Evolutionary conservation across 2,888 invertebrate genomes (phyloP).

Genomic region (Dicyrtoma fusca): DNA sequence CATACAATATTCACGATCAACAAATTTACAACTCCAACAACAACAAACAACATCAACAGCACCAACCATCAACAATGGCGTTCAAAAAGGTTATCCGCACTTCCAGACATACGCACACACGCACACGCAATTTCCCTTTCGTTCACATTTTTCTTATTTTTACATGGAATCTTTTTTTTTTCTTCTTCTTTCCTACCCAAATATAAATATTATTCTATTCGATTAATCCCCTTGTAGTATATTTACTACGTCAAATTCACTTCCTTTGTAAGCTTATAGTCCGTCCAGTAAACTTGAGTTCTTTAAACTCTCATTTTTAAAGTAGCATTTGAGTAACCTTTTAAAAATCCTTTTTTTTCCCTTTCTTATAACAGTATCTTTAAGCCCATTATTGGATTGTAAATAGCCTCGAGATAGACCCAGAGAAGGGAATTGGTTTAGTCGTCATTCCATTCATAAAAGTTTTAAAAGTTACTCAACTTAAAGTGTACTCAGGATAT

Average conservation of each 20-base stretch:
- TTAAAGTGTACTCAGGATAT: too few species aligned
- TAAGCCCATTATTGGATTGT: too few species aligned
- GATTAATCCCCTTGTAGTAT: conserved; percentile 17
- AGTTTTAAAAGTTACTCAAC: too few species aligned
- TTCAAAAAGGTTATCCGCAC: conserved; percentile 33
- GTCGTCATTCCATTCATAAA: too few species aligned
- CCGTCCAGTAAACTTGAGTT: background rate
- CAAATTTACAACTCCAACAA: conserved; percentile 9
- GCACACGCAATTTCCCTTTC: background rate
- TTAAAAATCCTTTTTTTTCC: too few species aligned
- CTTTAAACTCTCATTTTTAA: conserved; percentile 9
- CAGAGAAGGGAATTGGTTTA: too few species aligned
- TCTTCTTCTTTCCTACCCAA: background rate
- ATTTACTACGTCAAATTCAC: background rate
- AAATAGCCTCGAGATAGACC: too few species aligned
- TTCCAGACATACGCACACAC: background rate
- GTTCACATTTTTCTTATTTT: background rate
- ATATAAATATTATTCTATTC: background rate
- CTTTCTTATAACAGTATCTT: too few species aligned
- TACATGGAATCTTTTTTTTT: background rate
- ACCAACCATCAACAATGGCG: conserved; percentile 33
- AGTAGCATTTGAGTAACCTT: too few species aligned
- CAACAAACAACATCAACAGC: background rate
- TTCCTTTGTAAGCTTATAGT: conserved; percentile 1
- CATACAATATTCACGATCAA: conserved; percentile 10